A percentile compares a stretch with the other conserved stretches of the same genome.
phyloP scores from a whole-genome alignment of 2,888 invertebrate species.

The Protophormia terraenovae region DNA sequence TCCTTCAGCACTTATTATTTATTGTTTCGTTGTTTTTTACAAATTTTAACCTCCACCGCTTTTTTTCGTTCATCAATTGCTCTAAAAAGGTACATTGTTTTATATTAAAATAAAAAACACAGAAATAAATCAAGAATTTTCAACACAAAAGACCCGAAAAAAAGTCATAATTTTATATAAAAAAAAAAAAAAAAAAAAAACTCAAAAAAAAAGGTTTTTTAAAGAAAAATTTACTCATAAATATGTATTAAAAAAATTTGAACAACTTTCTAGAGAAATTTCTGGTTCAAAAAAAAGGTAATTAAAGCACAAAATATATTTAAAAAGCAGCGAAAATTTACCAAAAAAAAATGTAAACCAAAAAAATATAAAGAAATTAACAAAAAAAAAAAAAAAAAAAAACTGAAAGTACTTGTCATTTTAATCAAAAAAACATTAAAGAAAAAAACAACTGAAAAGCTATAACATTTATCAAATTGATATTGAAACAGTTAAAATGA shows the following conservation, averaged over 20 bases:
- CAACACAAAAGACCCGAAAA: neutral
- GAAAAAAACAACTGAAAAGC: neutral
- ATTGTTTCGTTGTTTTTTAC: neutral
- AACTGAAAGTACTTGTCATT: constrained; percentile 62
- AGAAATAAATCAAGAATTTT: constrained; percentile 26
- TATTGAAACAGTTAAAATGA: constrained; percentile 46
- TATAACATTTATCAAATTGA: neutral
- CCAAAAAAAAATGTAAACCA: neutral
- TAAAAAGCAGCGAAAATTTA: neutral
- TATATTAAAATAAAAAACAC: neutral
- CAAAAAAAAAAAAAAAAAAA: neutral
- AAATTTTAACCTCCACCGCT: neutral
- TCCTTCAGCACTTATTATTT: constrained; percentile 9
- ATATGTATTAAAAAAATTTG: neutral
- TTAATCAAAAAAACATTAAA: constrained; percentile 26
- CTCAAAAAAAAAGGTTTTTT: neutral
- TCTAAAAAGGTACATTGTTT: neutral
- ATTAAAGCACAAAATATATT: constrained; percentile 43
- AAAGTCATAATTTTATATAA: neutral
- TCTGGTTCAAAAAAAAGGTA: constrained; percentile 36
- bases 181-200: neutral
- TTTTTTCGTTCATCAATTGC: neutral
- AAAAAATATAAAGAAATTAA: neutral
- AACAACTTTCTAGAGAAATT: constrained; percentile 66
- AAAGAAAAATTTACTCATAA: too few relatives aligned